Evolutionary conservation across 2,797 vertebrate genomes (phyloP).

Genomic region (Allobates femoralis): DNA sequence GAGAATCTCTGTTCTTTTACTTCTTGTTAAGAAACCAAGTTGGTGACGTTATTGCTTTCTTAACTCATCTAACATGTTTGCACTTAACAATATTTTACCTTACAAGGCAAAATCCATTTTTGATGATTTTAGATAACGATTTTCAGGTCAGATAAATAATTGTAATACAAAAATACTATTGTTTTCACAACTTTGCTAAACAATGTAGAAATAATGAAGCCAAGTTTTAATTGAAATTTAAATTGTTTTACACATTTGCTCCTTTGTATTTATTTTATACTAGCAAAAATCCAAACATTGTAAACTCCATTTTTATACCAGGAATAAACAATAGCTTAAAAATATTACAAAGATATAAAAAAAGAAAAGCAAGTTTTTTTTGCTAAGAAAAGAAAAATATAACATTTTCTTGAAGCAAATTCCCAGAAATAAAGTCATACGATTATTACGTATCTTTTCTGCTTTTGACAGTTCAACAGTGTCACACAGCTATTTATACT

Average conservation of each 20-base stretch:
- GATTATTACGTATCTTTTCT: neutral
- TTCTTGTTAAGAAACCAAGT: neutral
- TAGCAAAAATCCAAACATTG: slow-evolving; percentile 71
- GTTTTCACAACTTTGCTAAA: slow-evolving; percentile 70
- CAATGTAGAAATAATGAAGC: slow-evolving; percentile 73
- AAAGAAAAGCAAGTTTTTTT: slow-evolving; percentile 23
- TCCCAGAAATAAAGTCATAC: neutral
- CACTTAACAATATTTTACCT: slow-evolving; percentile 33
- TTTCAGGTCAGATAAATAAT: slow-evolving; percentile 67
- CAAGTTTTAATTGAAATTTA: slow-evolving; percentile 80
- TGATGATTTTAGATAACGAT: slow-evolving; percentile 19
- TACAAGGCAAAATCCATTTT: slow-evolving; percentile 35
- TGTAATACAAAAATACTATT: slow-evolving; percentile 70
- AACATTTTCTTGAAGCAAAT: neutral
- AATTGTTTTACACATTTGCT: slow-evolving; percentile 75
- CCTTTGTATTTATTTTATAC: slow-evolving; percentile 75
- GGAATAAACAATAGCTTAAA: slow-evolving; percentile 67
- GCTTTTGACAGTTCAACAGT: neutral
- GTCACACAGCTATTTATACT: neutral
- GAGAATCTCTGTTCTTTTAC: neutral
- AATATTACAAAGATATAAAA: slow-evolving; percentile 2
- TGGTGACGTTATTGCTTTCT: neutral
- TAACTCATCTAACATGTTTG: slow-evolving; percentile 1
- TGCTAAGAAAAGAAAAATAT: slow-evolving; percentile 32
- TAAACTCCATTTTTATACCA: slow-evolving; percentile 79